These are phyloP conservation scores for Megalops atlanticus DNA, from an alignment of 2,113 vertebrate species.

Conservation along the genomic window DNA sequence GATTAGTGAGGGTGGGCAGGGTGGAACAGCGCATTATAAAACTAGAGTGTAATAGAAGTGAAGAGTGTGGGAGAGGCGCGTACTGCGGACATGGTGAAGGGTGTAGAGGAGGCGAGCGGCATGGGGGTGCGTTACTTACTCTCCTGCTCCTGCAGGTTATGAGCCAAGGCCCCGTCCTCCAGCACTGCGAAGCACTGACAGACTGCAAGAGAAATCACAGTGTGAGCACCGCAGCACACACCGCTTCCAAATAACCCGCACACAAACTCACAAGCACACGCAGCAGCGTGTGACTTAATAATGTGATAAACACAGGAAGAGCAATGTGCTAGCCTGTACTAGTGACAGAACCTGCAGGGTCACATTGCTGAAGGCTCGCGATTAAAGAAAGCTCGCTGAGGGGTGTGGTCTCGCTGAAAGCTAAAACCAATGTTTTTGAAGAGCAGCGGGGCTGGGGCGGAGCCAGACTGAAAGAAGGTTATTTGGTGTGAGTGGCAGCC, in stretches of 20 bases:
- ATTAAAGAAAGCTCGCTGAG: background rate
- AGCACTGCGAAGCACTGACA: conserved; percentile 69
- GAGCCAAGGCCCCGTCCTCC: conserved; percentile 72
- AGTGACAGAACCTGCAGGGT: background rate
- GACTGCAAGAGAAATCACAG: conserved; percentile 59
- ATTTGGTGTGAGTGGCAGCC: background rate
- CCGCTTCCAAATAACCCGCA: too few species aligned
- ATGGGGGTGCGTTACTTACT: conserved; percentile 53
- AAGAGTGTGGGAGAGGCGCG: background rate
- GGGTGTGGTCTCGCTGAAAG: background rate
- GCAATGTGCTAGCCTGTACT: background rate
- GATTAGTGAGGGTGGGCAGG: background rate
- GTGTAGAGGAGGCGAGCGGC: too few species aligned
- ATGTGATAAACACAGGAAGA: too few species aligned
- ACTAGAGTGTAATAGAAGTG: background rate
- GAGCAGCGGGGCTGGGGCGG: background rate
- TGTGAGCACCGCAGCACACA: too few species aligned
- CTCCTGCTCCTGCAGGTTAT: conserved; percentile 75
- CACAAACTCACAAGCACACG: background rate
- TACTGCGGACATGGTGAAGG: background rate
- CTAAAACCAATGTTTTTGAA: background rate
- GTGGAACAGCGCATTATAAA: background rate
- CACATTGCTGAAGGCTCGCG: background rate
- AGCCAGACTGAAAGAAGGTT: background rate
- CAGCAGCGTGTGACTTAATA: too few species aligned